Conservation (phyloP, 2,797 vertebrate genomes). For the Eupleurogrammus muticus region DNA sequence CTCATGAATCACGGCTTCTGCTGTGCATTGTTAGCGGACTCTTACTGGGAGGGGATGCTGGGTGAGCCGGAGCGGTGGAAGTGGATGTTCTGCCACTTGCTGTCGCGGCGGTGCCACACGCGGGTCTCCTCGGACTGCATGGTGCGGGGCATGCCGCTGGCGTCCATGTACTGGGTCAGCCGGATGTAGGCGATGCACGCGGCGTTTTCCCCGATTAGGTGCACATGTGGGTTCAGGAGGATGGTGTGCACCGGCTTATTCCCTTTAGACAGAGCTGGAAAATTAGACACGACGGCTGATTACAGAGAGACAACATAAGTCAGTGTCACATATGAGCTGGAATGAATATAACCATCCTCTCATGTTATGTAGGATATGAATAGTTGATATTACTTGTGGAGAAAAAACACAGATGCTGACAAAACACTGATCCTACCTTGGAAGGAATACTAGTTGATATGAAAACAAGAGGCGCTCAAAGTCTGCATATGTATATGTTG, state of each 20-base stretch:
- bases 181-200: slow-evolving; percentile 96
- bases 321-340: not conserved
- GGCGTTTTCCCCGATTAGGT: slow-evolving; percentile 94
- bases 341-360: not conserved
- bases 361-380: not conserved
- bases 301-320: not conserved
- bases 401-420: not conserved
- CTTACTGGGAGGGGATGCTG: slow-evolving; percentile 88
- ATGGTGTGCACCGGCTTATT: slow-evolving; percentile 97
- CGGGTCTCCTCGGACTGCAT: slow-evolving; percentile 97
- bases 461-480: slow-evolving; percentile 25
- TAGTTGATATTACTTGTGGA: not conserved
- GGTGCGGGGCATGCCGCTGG: slow-evolving; percentile 91
- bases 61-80: slow-evolving; percentile 97
- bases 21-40: slow-evolving; percentile 33
- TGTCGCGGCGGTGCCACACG: slow-evolving; percentile 96
- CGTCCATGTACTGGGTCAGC: slow-evolving; percentile 94
- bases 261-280: slow-evolving; percentile 90
- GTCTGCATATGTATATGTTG: slow-evolving; percentile 54
- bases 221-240: slow-evolving; percentile 96
- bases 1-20: not conserved
- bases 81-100: slow-evolving; percentile 98
- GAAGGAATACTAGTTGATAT: slow-evolving; percentile 12
- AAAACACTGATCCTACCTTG: slow-evolving; percentile 1
- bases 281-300: slow-evolving; percentile 23